Percentiles rank a stretch among this genome's conserved stretches.
These are phyloP conservation scores for Trididemnum miniatum DNA, from an alignment of 23 tunicate genomes.

Conservation along the genomic window DNA sequence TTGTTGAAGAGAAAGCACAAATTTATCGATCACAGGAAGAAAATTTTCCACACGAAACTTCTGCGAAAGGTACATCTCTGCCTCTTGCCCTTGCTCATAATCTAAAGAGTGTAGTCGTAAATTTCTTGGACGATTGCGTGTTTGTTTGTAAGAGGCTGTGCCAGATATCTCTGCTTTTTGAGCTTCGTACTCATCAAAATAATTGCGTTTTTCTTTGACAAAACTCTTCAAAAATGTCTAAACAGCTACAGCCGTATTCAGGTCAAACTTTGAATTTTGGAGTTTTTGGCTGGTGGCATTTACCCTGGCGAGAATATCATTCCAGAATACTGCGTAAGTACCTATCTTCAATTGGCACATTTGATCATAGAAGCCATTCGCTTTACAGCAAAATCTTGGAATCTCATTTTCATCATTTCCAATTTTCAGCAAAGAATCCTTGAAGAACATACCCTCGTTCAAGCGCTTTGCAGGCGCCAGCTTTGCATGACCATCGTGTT, in stretches of 20 bases:
- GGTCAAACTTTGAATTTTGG: neutral
- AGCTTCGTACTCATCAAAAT: no score
- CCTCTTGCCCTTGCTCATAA: neutral
- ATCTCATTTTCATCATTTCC: neutral
- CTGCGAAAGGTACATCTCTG: neutral
- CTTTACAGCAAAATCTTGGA: neutral
- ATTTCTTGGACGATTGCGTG: no score
- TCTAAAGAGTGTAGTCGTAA: neutral
- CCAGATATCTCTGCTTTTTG: neutral
- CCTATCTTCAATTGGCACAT: no score
- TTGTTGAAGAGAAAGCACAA: neutral
- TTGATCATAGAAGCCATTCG: no score
- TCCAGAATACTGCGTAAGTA: no score
- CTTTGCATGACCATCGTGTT: neutral
- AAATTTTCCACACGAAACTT: no score
- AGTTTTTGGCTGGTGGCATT: neutral
- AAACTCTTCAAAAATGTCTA: neutral
- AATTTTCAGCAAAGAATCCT: no score
- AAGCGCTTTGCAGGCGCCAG: no score
- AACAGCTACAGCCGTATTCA: neutral
- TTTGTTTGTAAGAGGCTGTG: no score
- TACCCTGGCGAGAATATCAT: neutral
- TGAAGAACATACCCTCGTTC: no score
- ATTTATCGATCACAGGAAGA: neutral
- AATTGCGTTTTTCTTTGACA: no score